These are phyloP conservation scores for Cyprinodon variegatus DNA, from an alignment of 2,113 vertebrate genomes.

Conservation along the genomic window DNA sequence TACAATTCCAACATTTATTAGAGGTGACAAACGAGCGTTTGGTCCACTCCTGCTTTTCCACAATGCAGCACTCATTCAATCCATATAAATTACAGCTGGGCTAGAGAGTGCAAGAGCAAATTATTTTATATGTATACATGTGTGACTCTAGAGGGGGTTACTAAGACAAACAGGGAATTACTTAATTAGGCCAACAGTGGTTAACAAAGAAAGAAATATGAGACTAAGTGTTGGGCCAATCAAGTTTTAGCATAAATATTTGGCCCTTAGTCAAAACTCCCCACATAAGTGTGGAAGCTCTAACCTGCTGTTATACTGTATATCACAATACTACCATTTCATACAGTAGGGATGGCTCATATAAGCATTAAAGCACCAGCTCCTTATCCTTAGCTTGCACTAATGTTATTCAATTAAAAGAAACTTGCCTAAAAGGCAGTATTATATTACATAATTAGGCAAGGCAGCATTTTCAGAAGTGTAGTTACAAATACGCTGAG, in stretches of 20 bases:
- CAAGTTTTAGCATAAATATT: constrained; percentile 66
- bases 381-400: constrained; percentile 82
- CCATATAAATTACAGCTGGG: constrained; percentile 84
- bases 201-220: constrained; percentile 77
- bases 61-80: constrained; percentile 85
- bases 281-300: constrained; percentile 47
- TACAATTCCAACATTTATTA: constrained; percentile 99
- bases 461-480: constrained; percentile 92
- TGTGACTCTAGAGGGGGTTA: constrained; percentile 80
- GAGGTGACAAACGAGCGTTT: constrained; percentile 87
- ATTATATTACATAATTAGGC: constrained; percentile 99
- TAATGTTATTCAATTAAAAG: constrained; percentile 95
- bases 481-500: constrained; percentile 98
- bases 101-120: constrained; percentile 81
- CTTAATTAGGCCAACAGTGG: constrained; percentile 73
- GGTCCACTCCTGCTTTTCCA: constrained; percentile 83
- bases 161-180: constrained; percentile 75
- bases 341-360: constrained; percentile 34
- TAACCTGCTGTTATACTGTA: constrained; percentile 18
- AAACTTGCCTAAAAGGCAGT: constrained; percentile 92
- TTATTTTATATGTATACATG: constrained; percentile 85
- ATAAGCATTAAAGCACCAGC: constrained; percentile 33
- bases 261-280: constrained; percentile 56
- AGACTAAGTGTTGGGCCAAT: constrained; percentile 52
- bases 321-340: constrained; percentile 19